Base-by-base conservation (phyloP, 2,888 invertebrate genomes). In the Halictus ligatus region DNA sequence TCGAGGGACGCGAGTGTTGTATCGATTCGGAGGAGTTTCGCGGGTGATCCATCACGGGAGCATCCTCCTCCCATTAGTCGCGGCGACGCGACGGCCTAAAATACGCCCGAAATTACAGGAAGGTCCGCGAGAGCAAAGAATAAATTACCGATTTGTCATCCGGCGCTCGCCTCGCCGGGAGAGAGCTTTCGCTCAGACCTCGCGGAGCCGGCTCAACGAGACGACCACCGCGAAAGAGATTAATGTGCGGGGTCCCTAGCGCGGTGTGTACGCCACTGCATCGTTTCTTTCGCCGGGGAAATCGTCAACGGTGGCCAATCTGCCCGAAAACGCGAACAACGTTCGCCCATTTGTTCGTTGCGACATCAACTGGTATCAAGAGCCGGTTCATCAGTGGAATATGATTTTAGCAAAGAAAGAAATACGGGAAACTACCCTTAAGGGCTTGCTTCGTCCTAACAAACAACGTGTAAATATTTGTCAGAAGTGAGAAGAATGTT, bases 81-180 rank as follows among this genome's bases (percentile, higher is more conserved):
- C 15, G 35, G 54, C 54, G 29, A 7, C 12, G 21, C 6, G 54
- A 75, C 40, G 40, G 40, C 25, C 29, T 71, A 40, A 67, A 83
- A 67, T 73, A 83, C 35, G 73, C 25, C 21, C 54, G 43, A 54
- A 81, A 76, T 81, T 76, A 71, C 29, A 25, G 69, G 40, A n/a
- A 29, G 21, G 35, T 78, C 12, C 81, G 60, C 21, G 40, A 43
- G 54, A 50, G 46, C 58, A 15, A 48, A 25, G 75, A 78, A 84
- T 81, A 81, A 78, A 84, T 81, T 71, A 69, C 25, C 71, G 43
- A 78, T 58, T 81, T 69, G 78, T 84, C 75, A 81, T 78, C 75
- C 50, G 43, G 54, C 21, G 29, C 40, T 81, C 46, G 15, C 18
- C 15, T 18, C 40, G 69, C 21, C 35, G 6, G 71, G 64, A 43